Base-by-base conservation (phyloP, 1,140 invertebrate genomes). In the Nephotettix cincticeps region DNA sequence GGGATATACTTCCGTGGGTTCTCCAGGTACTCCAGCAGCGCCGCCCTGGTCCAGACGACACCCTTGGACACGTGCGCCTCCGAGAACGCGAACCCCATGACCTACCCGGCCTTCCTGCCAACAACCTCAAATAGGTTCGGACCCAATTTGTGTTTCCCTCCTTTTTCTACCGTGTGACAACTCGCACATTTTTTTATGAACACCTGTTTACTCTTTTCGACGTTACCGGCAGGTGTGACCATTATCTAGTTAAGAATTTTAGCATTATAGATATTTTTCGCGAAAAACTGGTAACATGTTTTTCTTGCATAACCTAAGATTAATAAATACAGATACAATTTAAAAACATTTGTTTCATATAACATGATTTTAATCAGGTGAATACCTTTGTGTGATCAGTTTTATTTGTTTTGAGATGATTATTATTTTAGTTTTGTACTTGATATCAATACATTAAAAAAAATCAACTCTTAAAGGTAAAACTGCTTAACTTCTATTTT, bases 111-210 rank as follows among this genome's bases (percentile, higher is more conserved):
- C 58, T 75, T 69, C 21, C 72, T 30, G 1, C 72, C 74, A 19
- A 74, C 19, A 1, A 76, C 1, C 1, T 72, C 72, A 79, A 95
- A 84, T 17, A 99, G 88, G 81, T 99, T 99, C 29, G 98, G 98
- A 17, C 98, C 98, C 76, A 93, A 92, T 85, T 99, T 99, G 84
- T 99, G 94, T 85, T 97, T 96, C 76, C 95, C 96, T 78, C 94
- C 95, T 72, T 91, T 88, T 79, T 98, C 95, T 65, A 98, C 90
- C 47, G 96, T 98, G 83, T 99, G 98, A 82, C 98, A 99, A 81
- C 99, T 97, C 13, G 93, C 87, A 84, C 98, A 99, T 81, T 94
- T 91, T 25, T 61, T 21, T 25, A 61, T 25, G 28, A 61, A 61
- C 56, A 61, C 56, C n/a, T 51, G 6, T n/a, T 51, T 51, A 3